Evolutionary conservation across 2,888 invertebrate species (phyloP).

Genomic region (Cheilosia impressa): DNA sequence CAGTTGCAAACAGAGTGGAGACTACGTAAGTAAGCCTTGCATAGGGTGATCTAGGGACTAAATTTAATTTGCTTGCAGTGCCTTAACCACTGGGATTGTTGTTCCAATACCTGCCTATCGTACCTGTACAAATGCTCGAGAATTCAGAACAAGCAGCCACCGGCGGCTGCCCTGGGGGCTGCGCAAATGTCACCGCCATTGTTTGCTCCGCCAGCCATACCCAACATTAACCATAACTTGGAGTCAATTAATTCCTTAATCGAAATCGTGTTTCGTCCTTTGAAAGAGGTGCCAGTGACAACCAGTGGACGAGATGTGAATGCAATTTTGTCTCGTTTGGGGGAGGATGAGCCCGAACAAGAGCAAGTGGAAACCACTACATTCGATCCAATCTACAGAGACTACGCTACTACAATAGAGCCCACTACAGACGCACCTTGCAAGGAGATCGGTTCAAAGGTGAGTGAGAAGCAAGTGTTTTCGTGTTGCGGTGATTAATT

Average conservation of each 20-base stretch:
- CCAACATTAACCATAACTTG: neutral
- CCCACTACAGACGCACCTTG: slow-evolving; percentile 54
- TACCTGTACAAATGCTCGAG: slow-evolving; percentile 79
- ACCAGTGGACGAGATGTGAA: slow-evolving; percentile 30
- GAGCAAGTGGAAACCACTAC: neutral
- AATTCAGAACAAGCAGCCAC: slow-evolving; percentile 8
- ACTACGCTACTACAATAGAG: neutral
- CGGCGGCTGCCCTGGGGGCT: neutral
- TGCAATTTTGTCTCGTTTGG: slow-evolving; percentile 23
- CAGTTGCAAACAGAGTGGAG: slow-evolving; percentile 30
- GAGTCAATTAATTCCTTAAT: slow-evolving; percentile 17
- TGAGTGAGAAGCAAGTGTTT: slow-evolving; percentile 41
- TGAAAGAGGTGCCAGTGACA: neutral
- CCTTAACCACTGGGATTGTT: slow-evolving; percentile 81
- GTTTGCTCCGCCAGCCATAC: neutral
- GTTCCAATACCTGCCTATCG: slow-evolving; percentile 80
- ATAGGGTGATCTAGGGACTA: neutral
- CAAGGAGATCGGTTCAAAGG: slow-evolving; percentile 77
- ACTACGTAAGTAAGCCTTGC: slow-evolving; percentile 38
- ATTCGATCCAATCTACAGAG: neutral
- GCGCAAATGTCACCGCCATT: neutral
- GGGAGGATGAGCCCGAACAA: neutral
- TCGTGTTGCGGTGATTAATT: neutral
- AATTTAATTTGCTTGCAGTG: slow-evolving; percentile 77
- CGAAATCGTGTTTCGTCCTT: slow-evolving; percentile 34